Percentiles rank a stretch among this genome's conserved stretches.
Evolutionary conservation across 2,888 invertebrate species (phyloP).

Genomic region (Pachydiplax longipennis): DNA sequence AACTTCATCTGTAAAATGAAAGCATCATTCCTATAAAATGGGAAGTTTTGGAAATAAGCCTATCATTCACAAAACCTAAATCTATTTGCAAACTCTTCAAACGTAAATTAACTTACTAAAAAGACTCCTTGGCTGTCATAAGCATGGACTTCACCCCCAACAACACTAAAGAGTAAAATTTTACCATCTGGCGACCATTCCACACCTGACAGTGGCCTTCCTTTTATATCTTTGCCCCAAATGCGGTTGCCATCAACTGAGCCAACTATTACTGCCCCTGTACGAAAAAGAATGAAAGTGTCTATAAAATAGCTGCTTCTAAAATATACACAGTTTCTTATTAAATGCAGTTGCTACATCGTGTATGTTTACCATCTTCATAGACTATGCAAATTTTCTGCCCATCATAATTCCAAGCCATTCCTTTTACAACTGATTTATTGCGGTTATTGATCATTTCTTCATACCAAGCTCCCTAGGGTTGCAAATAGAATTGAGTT

Average conservation of each 20-base stretch:
- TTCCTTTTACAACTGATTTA: conserved; percentile 93
- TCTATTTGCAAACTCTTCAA: background rate
- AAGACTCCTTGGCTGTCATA: conserved; percentile 90
- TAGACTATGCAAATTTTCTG: conserved; percentile 98
- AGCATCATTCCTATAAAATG: background rate
- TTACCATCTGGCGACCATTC: conserved; percentile 98
- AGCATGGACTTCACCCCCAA: conserved; percentile 90
- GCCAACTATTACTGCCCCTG: conserved; percentile 91
- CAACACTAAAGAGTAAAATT: conserved; percentile 85
- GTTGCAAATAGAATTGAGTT: conserved; percentile 55
- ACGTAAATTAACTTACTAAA: conserved; percentile 59
- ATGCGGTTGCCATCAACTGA: conserved; percentile 97
- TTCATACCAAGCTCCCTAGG: conserved; percentile 92
- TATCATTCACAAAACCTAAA: background rate
- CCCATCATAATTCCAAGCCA: conserved; percentile 98
- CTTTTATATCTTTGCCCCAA: conserved; percentile 97
- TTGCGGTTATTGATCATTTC: conserved; percentile 99
- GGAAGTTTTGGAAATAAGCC: background rate
- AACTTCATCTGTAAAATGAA: conserved; percentile 74
- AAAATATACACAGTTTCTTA: background rate
- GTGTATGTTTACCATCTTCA: conserved; percentile 81
- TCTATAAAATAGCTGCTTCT: background rate
- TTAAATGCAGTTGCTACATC: background rate
- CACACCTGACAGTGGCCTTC: conserved; percentile 79
- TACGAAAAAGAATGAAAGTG: background rate